Evolutionary conservation across 2,797 vertebrate genomes (phyloP).

Genomic region (Melanotaenia boesemani): DNA sequence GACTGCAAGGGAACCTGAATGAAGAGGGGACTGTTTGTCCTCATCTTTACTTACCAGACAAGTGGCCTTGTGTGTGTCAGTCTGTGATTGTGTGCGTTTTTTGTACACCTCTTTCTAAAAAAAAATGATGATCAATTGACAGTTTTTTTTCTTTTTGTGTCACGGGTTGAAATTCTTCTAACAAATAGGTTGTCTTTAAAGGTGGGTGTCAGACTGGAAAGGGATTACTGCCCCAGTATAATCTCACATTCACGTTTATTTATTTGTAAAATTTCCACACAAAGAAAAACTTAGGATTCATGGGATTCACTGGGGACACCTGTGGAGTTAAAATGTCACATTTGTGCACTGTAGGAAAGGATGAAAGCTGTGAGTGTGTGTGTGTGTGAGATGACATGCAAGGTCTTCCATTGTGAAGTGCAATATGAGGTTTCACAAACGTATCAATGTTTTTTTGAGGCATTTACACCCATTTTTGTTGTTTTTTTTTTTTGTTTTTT

Average conservation of each 20-base stretch:
- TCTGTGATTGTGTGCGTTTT: background rate
- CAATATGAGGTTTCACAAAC: background rate
- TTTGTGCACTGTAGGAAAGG: conserved; percentile 40
- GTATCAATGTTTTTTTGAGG: conserved; percentile 44
- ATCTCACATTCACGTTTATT: background rate
- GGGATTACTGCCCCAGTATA: background rate
- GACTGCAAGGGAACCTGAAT: conserved; percentile 20
- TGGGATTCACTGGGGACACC: background rate
- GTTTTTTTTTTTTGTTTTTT: conserved; percentile 39
- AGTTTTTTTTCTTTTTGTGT: background rate
- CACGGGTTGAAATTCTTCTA: background rate
- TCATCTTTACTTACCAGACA: conserved; percentile 37
- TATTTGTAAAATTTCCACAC: background rate
- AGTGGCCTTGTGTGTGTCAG: conserved; percentile 62
- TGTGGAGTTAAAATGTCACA: conserved; percentile 3
- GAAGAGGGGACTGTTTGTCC: conserved; percentile 15
- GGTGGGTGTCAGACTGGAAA: background rate
- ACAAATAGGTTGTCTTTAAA: background rate
- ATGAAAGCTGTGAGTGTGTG: conserved; percentile 6
- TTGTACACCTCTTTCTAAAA: conserved; percentile 4
- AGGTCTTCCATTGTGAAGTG: background rate
- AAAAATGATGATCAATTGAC: background rate
- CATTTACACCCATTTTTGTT: conserved; percentile 30
- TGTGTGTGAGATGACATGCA: background rate
- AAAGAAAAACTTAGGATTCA: background rate